Base-by-base conservation (phyloP, 2,797 vertebrate genomes). In the Alcedo quadribrachys region DNA sequence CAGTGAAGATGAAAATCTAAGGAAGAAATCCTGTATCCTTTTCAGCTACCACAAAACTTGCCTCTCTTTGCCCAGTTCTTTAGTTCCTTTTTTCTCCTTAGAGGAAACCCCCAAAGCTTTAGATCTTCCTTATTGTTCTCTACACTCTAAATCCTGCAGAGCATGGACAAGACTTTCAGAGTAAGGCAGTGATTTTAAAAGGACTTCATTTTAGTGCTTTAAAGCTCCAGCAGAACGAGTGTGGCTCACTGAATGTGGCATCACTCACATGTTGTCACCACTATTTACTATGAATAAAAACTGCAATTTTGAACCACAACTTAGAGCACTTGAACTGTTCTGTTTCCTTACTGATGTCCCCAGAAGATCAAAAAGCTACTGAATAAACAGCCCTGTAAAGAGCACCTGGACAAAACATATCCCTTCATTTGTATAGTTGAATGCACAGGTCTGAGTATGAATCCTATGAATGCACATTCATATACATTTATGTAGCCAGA, bases 271-370 rank as follows among this genome's bases (percentile, higher is more conserved):
- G 79, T 85, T 87, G 76, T 81, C 67, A 77, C 27, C 67, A 65
- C 12, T 60, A 77, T 69, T 93, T 91, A 89, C 50, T 86, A 63
- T 43, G 50, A 94, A 92, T 30, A 30, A 77, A 84, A 82, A 69
- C 2, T 40, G 48, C 17, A 81, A 69, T 80, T 86, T 54, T 62
- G 63, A 76, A 77, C 42, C 40, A 81, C 6, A 45, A 62, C n/a
- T 89, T 53, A 10, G 1, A 61, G 35, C 12, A 67, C 25, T 65
- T 86, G 10, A 85, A n/a, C 28, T 22, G 28, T 28, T 60, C 46
- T n/a, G 11, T 33, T 55, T 70, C 57, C 51, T 73, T 69, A 62
- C 7, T 10, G 5, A 66, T 45, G 45, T 14, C n/a, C 15, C 17
- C 50, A 42, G 63, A 83, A 86, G 48, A 85, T 20, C 6, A 74